Evolutionary conservation across 2,888 invertebrate genomes (phyloP), one percentile per base, ranked within the genome.

Genomic region (Alloscopus bannaensis): DNA sequence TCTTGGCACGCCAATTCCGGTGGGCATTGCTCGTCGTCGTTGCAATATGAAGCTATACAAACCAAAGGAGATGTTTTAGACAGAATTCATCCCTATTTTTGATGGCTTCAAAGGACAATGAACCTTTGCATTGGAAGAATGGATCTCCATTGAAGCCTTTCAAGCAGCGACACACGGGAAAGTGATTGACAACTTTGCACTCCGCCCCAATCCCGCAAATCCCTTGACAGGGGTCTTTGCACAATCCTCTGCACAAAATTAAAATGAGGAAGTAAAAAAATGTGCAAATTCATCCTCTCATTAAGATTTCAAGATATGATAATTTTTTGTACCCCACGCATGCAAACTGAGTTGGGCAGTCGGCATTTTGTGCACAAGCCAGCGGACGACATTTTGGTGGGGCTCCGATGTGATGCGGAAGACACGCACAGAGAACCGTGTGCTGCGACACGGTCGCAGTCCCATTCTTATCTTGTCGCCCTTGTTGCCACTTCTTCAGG

Each of bases 91-190:
- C 13, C 36, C 13, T 36, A 36, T 36, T 36, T 36, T 4, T n/a
- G 28, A n/a, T n/a, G n/a, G n/a, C n/a, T n/a, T n/a, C n/a, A n/a
- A n/a, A 47, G 50, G 50, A 50, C 22, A 50, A 52, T 47, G 22
- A 28, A 83, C 85, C 84, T 83, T 84, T 84, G 80, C 85, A 86
- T 60, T 84, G 83, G 45, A 86, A 86, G 71, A 86, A 86, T 6
- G 85, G 85, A 76, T 86, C 85, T 31, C 85, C 85, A 66, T 84
- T 86, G 55, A 86, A 86, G 18, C 85, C 85, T 68, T 84, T 86
- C 22, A 86, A 70, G 57, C 85, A 86, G 11, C 85, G 80, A 69
- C 85, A 86, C 1, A 86, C 85, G 8, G 85, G 84, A 52, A 84
- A 86, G 59, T 84, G 84, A 60, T 84, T 85, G 47, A 86, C 84